A percentile compares a stretch with the other conserved stretches of the same genome.
phyloP scores from a whole-genome alignment of 2,888 invertebrate species.

The Sepioteuthis lessoniana region DNA sequence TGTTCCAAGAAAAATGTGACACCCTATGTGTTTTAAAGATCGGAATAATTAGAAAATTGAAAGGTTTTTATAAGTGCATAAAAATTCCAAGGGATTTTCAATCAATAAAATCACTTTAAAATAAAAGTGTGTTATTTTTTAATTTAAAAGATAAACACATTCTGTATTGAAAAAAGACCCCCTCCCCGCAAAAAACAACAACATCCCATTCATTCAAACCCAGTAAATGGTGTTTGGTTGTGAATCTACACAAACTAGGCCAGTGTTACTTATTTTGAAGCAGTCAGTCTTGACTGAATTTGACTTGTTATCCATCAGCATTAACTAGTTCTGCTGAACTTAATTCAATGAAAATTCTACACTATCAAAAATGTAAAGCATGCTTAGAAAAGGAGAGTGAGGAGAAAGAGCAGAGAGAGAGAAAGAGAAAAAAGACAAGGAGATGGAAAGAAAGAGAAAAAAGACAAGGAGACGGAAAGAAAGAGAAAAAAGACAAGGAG shows the following conservation, averaged over 20 bases:
- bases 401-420: no score
- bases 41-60: background rate
- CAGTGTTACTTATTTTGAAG: background rate
- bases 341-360: background rate
- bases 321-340: background rate
- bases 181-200: no score
- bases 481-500: no score
- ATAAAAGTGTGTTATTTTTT: no score
- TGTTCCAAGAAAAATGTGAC: no score
- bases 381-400: no score
- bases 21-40: background rate
- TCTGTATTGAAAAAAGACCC: no score
- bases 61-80: background rate
- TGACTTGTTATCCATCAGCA: background rate
- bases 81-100: background rate
- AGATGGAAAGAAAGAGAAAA: no score
- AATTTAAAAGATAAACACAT: no score
- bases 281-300: background rate
- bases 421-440: background rate
- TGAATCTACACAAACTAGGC: background rate
- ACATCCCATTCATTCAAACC: background rate
- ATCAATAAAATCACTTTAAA: background rate
- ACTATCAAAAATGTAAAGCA: no score
- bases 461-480: no score
- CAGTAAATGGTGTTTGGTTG: background rate